phyloP scores from a whole-genome alignment of 2,113 vertebrate genomes.

The Cercocebus atys region DNA sequence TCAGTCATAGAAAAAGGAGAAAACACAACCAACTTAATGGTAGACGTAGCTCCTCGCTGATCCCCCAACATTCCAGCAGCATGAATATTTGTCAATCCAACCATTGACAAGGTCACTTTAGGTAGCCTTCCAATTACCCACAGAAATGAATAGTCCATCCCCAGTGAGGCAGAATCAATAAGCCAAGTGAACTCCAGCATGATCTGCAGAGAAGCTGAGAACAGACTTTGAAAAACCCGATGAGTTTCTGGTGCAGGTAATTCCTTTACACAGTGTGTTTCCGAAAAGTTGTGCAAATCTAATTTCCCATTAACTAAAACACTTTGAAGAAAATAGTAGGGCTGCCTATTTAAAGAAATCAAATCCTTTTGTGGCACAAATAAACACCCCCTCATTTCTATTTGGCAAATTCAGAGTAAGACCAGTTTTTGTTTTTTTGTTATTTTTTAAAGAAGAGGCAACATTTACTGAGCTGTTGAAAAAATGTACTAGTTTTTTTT shows the following conservation, averaged over 20 bases:
- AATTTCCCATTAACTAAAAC: constrained; percentile 59
- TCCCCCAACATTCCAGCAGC: not conserved
- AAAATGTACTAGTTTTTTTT: not conserved
- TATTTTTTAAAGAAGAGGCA: constrained; percentile 23
- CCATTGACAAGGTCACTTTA: not conserved
- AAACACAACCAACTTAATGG: not conserved
- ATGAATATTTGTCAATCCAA: accelerated
- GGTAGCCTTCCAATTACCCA: not conserved
- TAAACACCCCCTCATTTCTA: constrained; percentile 72
- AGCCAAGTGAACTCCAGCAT: accelerated
- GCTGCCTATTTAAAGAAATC: constrained; percentile 71
- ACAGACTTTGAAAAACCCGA: not conserved
- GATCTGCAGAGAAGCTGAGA: not conserved
- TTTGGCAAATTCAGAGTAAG: constrained; percentile 60
- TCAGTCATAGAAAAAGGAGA: not conserved
- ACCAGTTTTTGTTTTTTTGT: not conserved
- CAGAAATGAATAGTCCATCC: not conserved
- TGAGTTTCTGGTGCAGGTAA: not conserved
- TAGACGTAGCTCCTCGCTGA: not conserved
- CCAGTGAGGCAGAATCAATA: not conserved
- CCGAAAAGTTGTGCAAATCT: constrained; percentile 22
- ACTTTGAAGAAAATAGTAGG: constrained; percentile 38
- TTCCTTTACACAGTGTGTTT: not conserved
- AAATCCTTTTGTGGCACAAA: constrained; percentile 68
- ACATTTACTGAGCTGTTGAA: not conserved